Conservation (phyloP, 37 sponge, comb jelly and placozoan genomes). For the Geodia barretti region DNA sequence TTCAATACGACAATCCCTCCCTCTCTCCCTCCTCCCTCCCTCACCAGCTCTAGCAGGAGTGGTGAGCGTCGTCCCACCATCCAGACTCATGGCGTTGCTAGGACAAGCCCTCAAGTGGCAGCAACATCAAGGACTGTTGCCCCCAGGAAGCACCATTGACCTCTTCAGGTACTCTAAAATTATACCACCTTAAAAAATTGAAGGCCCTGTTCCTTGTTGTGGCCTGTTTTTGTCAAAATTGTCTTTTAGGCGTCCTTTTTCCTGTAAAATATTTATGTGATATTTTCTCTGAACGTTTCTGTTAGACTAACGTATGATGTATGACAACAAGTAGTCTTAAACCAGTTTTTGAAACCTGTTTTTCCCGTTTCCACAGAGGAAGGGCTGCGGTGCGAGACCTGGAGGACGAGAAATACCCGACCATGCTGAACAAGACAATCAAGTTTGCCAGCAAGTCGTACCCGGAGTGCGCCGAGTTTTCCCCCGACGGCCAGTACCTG, state of each 20-base stretch:
- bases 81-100: conserved; percentile 91
- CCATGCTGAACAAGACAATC: conserved; percentile 84
- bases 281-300: no score
- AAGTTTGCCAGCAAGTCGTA: conserved; percentile 95
- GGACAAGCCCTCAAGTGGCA: conserved; percentile 99
- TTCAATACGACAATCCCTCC: neutral
- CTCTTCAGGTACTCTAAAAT: conserved; percentile 46
- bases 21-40: conserved; percentile 4
- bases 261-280: no score
- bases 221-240: no score
- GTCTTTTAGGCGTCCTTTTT: no score
- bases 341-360: no score
- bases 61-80: conserved; percentile 96
- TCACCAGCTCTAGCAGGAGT: conserved; percentile 85
- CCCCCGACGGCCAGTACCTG: conserved; percentile 98
- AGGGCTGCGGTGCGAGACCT: conserved; percentile 82
- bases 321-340: no score
- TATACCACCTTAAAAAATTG: neutral
- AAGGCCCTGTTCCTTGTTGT: no score
- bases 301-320: no score
- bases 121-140: conserved; percentile 95
- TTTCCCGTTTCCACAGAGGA: conserved; percentile 67
- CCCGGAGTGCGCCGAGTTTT: conserved; percentile 88
- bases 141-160: conserved; percentile 69
- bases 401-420: conserved; percentile 96